Conservation (phyloP, 2,797 vertebrate genomes). For the Halcyon smyrnensis region DNA sequence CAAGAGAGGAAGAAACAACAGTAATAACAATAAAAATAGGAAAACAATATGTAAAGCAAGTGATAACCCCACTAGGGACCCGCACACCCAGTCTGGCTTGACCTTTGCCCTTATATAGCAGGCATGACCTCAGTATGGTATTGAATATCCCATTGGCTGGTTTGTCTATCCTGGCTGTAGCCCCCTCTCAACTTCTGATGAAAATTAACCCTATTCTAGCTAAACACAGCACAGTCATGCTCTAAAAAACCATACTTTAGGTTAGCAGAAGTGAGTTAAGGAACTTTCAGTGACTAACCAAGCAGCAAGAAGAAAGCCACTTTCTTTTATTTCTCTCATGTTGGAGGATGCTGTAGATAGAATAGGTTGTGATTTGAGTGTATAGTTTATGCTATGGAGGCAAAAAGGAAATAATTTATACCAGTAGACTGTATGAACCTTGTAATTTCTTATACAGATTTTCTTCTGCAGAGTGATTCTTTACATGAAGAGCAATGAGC, state of each 20-base stretch:
- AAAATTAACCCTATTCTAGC: no score
- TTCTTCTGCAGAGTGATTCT: not conserved
- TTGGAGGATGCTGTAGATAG: not conserved
- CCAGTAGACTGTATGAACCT: not conserved
- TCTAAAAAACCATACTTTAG: not conserved
- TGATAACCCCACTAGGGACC: no score
- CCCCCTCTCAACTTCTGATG: no score
- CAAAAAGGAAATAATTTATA: not conserved
- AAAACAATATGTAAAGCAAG: no score
- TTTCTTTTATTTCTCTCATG: not conserved
- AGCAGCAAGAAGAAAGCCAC: not conserved
- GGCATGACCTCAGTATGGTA: no score
- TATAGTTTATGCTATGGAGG: not conserved
- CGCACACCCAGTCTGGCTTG: no score
- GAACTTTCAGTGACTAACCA: no score
- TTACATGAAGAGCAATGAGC: not conserved
- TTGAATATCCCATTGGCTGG: no score
- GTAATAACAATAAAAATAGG: no score
- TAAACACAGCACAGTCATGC: not conserved
- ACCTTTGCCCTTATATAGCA: no score
- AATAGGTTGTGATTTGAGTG: not conserved
- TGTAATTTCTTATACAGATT: not conserved
- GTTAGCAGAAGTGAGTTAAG: not conserved
- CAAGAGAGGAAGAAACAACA: no score
- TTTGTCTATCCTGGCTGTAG: no score